Evolutionary conservation across 2,888 invertebrate species (phyloP).

Genomic region (Brenthis ino): DNA sequence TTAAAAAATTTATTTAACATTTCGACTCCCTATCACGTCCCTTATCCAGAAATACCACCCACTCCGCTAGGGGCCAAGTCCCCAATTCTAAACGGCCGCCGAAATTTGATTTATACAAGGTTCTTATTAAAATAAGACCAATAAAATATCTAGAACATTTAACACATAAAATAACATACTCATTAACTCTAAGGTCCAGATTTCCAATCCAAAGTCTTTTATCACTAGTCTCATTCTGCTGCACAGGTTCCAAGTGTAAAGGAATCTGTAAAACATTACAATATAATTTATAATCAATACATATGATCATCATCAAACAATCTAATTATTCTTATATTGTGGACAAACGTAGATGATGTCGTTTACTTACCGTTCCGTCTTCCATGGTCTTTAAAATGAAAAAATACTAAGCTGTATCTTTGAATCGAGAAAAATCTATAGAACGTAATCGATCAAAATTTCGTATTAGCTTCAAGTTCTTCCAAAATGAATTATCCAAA

Average conservation of each 20-base stretch:
- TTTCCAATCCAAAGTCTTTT: slow-evolving; percentile 96
- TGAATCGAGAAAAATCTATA: slow-evolving; percentile 11
- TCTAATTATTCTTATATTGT: not conserved
- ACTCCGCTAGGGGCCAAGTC: too few relatives aligned
- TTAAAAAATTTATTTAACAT: too few relatives aligned
- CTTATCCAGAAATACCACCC: too few relatives aligned
- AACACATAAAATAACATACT: slow-evolving; percentile 86
- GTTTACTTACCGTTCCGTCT: slow-evolving; percentile 13
- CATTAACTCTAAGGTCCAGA: slow-evolving; percentile 93
- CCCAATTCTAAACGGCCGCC: too few relatives aligned
- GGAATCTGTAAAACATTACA: slow-evolving; percentile 63
- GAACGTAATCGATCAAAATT: not conserved
- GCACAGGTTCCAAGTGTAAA: slow-evolving; percentile 81
- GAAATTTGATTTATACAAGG: too few relatives aligned
- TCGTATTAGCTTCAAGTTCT: not conserved
- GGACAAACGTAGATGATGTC: not conserved
- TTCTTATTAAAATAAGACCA: not conserved
- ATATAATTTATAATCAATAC: not conserved
- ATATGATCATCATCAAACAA: not conserved
- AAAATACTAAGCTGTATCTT: not conserved
- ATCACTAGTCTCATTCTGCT: slow-evolving; percentile 82
- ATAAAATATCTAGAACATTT: not conserved
- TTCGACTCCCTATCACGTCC: too few relatives aligned
- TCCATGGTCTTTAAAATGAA: slow-evolving; percentile 4
- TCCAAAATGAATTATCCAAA: too few relatives aligned